Conservation (phyloP, 1,140 invertebrate species). For the Drosophila arawakana region DNA sequence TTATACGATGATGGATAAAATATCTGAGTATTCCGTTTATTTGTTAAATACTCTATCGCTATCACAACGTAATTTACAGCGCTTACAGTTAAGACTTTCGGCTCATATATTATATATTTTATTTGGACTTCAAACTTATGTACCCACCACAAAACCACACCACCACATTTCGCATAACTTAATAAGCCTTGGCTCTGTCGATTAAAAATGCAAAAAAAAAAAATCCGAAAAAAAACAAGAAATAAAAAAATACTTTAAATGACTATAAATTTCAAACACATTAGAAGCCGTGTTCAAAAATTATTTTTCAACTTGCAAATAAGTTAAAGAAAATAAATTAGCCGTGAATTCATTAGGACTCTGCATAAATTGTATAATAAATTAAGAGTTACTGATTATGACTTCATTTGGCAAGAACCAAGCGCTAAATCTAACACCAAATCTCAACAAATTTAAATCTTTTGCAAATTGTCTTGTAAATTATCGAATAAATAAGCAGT, state of each 20-base stretch:
- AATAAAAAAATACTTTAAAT: conserved; percentile 12
- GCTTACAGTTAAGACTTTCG: conserved; percentile 70
- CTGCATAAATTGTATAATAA: conserved; percentile 42
- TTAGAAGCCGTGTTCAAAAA: conserved; percentile 49
- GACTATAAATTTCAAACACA: conserved; percentile 63
- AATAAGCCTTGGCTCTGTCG: conserved; percentile 27
- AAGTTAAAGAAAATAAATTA: conserved; percentile 68
- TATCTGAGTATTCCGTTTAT: conserved; percentile 49
- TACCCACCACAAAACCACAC: conserved; percentile 5
- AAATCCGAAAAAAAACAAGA: conserved; percentile 5
- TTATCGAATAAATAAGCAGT: conserved; percentile 74
- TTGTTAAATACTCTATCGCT: conserved; percentile 47
- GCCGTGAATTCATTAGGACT: conserved; percentile 54
- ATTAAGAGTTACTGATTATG: conserved; percentile 62
- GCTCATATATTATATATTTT: conserved; percentile 69
- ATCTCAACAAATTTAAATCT: conserved; percentile 51
- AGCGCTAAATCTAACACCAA: conserved; percentile 26
- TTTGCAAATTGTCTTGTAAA: conserved; percentile 62
- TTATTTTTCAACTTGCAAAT: conserved; percentile 46
- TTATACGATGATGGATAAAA: conserved; percentile 48
- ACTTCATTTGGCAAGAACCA: conserved; percentile 55
- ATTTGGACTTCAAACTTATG: conserved; percentile 58
- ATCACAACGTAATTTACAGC: conserved; percentile 74
- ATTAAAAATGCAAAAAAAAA: conserved; percentile 74
- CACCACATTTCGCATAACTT: conserved; percentile 70